Conservation (phyloP, 1,140 invertebrate species). For the Lepidotrigona ventralis region DNA sequence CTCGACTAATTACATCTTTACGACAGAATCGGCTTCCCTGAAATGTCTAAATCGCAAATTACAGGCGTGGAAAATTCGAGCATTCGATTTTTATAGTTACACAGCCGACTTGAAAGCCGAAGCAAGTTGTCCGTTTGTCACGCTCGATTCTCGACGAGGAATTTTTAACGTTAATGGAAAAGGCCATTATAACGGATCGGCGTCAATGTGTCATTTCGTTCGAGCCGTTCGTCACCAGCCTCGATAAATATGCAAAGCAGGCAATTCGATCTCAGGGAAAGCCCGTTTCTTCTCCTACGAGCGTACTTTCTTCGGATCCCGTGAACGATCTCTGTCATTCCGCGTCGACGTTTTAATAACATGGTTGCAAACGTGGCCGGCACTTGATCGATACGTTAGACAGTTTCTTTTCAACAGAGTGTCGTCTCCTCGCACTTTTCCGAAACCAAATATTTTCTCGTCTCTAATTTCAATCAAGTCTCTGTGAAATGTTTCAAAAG, state of each 20-base stretch:
- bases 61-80: neutral
- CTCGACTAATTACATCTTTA: neutral
- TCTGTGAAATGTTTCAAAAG: too few relatives aligned
- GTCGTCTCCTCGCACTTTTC: neutral
- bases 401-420: neutral
- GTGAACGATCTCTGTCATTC: neutral
- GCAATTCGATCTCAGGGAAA: conserved; percentile 3
- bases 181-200: neutral
- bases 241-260: conserved; percentile 36
- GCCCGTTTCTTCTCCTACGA: neutral
- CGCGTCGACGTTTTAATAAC: conserved; percentile 53
- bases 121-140: neutral
- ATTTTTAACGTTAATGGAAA: conserved; percentile 3
- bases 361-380: neutral
- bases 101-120: neutral
- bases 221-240: neutral
- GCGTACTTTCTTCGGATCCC: neutral
- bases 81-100: neutral
- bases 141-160: neutral
- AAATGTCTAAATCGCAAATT: neutral
- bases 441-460: neutral
- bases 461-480: neutral
- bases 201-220: neutral
- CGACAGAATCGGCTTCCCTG: neutral
- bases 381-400: neutral